Conservation (phyloP, 2,797 vertebrate species). For the Rhinichthys osculus region DNA sequence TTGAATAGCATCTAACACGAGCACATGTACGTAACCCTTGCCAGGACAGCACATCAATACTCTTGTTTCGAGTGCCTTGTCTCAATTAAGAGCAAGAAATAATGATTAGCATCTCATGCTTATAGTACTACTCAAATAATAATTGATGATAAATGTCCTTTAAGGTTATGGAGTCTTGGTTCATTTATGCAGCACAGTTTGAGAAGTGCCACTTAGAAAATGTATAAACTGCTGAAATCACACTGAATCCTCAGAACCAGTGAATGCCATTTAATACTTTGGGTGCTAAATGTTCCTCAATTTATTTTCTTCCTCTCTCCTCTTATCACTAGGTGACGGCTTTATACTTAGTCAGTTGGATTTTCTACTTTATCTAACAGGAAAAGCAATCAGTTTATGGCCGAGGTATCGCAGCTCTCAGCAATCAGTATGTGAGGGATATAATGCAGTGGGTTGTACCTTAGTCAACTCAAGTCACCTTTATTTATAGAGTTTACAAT, state of each 20-base stretch:
- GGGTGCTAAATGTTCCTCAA: background rate
- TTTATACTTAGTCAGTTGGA: background rate
- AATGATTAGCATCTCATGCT: background rate
- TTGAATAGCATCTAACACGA: constrained; percentile 6
- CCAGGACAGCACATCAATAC: background rate
- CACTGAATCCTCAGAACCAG: background rate
- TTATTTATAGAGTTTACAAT: background rate
- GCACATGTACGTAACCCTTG: constrained; percentile 14
- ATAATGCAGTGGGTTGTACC: background rate
- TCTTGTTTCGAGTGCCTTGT: constrained; percentile 55
- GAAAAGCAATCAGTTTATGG: constrained; percentile 5
- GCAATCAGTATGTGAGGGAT: background rate
- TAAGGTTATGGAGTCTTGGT: background rate
- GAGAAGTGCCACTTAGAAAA: background rate
- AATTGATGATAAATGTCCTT: constrained; percentile 7
- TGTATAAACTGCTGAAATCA: background rate
- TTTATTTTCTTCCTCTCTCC: background rate
- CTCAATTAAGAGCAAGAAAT: background rate
- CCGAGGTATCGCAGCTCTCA: background rate
- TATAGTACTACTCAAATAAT: constrained; percentile 9
- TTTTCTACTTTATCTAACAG: background rate
- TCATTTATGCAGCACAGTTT: constrained; percentile 9
- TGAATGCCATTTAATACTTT: background rate
- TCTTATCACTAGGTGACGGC: background rate
- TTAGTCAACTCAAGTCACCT: background rate